Evolutionary conservation across 1,140 invertebrate genomes (phyloP), one percentile per base, ranked within the genome.

Genomic region (Phymorhynchus buccinoides): DNA sequence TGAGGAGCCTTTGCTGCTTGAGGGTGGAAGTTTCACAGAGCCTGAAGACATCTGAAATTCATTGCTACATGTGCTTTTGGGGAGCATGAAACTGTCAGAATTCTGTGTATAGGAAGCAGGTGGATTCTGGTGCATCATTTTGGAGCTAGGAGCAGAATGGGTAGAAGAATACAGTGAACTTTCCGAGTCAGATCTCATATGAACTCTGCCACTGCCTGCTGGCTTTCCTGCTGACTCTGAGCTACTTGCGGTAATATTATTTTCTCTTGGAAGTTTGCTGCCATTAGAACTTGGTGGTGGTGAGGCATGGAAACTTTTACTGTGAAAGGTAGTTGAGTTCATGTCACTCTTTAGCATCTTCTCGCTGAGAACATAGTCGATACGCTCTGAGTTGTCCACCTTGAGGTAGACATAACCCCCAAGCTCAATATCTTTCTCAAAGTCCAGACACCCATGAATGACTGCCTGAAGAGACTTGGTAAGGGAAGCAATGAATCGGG

Each of bases 351-450:
- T 87, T 30, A 66, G 73, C 52, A 87, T 83, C 83, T 86, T 87
- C 84, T 87, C 86, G 78, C 83, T 85, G 3, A 87, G 78, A 4
- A 87, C 84, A 84, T 87, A 87, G 52, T 87, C 84, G 22, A 87
- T 62, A 66, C 85, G 80, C 39, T 71, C 68, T 3, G 66, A 62
- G 82, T 71, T 81, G 62, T 87, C 86, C 62, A 87, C 82, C 27
- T 66, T 83, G 6, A 87, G 52, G 79, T 85, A 83, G 41, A 87
- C 73, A 39, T 87, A 84, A 0, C 86, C 86, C 16, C 85, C 83
- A 52, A 87, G 71, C 80, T 87, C 84, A 52, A 87, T 84, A 22
- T 84, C 82, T 56, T 62, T 84, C 32, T 86, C 83, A 84, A 87
- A 87, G 75, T 87, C 86, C 48, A 87, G 56, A 68, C 78, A 84